phyloP scores from a whole-genome alignment of 2,113 vertebrate species.

The Nothocercus julius region DNA sequence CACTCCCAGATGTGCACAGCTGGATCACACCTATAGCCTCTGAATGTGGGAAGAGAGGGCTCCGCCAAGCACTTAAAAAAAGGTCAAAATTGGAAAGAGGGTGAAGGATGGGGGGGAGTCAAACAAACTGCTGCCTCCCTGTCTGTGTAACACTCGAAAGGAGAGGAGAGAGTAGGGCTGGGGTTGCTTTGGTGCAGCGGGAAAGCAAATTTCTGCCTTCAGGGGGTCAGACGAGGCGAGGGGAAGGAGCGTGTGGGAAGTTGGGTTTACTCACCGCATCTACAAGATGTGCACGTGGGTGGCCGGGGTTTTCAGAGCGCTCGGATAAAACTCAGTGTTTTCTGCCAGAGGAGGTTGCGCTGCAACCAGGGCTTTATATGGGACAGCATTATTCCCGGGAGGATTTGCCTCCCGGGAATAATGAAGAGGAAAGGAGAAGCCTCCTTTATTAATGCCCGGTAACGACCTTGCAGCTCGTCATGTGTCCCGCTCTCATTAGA shows the following conservation, averaged over 20 bases:
- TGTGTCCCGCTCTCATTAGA: conserved; percentile 57
- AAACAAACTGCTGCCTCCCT: background rate
- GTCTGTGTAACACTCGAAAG: background rate
- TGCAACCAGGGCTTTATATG: background rate
- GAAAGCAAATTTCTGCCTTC: background rate
- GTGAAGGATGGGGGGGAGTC: background rate
- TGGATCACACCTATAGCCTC: background rate
- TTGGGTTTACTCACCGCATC: background rate
- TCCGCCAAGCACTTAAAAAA: background rate
- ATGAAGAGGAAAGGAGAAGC: too few species aligned
- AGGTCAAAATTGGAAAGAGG: background rate
- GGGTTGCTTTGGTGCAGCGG: background rate
- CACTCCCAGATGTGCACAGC: too few species aligned
- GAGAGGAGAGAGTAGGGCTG: background rate
- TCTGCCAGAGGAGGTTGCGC: background rate
- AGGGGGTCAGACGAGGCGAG: background rate
- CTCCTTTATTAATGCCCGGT: conserved; percentile 47
- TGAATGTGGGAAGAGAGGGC: background rate
- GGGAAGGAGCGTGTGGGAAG: background rate
- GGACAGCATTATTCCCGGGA: too few species aligned
- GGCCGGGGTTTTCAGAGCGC: background rate
- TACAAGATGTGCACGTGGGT: fast-evolving
- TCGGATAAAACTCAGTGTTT: background rate
- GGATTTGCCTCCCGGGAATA: background rate
- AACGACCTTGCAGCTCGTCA: conserved; percentile 63